Base-by-base conservation (phyloP, 2,113 vertebrate species). In the Colistium nudipinnis region DNA sequence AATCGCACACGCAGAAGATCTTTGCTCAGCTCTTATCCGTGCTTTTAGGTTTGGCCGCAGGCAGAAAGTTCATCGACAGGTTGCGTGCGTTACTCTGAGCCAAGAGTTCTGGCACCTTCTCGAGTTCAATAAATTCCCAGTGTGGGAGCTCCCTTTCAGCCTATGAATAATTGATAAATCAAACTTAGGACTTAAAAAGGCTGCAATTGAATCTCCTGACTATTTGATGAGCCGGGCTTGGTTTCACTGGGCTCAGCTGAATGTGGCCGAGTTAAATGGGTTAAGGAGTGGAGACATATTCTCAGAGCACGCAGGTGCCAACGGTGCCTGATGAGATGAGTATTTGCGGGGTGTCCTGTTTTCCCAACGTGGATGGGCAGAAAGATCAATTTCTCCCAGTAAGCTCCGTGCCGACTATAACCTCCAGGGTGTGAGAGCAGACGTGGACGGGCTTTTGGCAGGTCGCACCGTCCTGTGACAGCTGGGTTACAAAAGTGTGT, bases 111-210 rank as follows among this genome's bases (percentile, higher is more conserved):
- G 74, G 84, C 88, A 89, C 88, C 83, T 87, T 84, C 78, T 83
- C 62, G 1, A 65, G 81, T 84, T 84, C 71, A 66, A 66, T 66
- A 67, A 76, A 84, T 81, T 78, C 89, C 88, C 89, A 76, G 63
- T 69, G 83, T 75, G 83, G 62, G 76, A 74, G 86, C 74, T 91
- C 83, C 74, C 82, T 93, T 91, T 91, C 85, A 87, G 47, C 1
- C 27, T 47, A 49, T 93, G 82, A 92, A 91, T 91, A 88, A 92
- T 91, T 91, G 71, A 92, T 92, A 56, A 38, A 91, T 92, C 70
- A 85, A 89, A 90, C 59, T 78, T 85, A 73, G 76, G 66, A 68
- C 44, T 74, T 82, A 87, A 88, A 92, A 92, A 91, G 88, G 70
- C 69, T 85, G 89, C 91, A 90, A 90, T 89, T 91, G 83, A 86